Base-by-base conservation (phyloP, 2,113 vertebrate genomes). In the Pantherophis guttatus region DNA sequence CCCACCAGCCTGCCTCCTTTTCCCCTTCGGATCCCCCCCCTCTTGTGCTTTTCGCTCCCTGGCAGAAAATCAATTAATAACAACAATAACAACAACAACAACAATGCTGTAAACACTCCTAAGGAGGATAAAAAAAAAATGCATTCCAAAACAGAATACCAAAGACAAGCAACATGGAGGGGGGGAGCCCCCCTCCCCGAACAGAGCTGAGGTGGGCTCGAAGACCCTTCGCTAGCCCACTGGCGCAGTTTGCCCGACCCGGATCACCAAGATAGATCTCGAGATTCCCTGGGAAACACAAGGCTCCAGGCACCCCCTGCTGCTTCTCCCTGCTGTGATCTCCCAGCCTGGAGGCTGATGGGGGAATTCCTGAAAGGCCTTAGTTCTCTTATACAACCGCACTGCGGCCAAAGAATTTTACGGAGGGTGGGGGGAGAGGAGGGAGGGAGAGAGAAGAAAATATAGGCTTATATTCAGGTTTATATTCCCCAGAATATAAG, bases 301-400 rank as follows among this genome's bases (percentile, higher is more conserved):
- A 21, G 70, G 75, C 88, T 86, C 7, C 55, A 26, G n/a, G 89
- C 54, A 50, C 44, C 88, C 70, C 87, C 59, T n/a, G 2, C 54
- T 55, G 8, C 88, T 62, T 58, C 90, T 89, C 58, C 62, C 93
- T 89, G 53, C 44, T 15, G 55, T 17, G 65, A 86, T 86, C 54
- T 62, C 58, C 48, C 90, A 92, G 70, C 70, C 54, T 89, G 86
- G 70, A 90, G 92, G 88, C 92, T 86, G 88, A 93, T 90, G 92
- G 92, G 88, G 75, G 75, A 93, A 93, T 93, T 93, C 92, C 92
- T 93, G 92, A 93, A 93, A 93, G 92, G 92, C 92, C 75, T 93
- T 48, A 65, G 92, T 62, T 75, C 92, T 90, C 75, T 93, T 93
- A 93, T 48, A 90, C 92, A 93, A 93, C 92, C 58, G 92, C 92